A percentile compares a stretch with the other conserved stretches of the same genome.
phyloP scores from a whole-genome alignment of 2,113 vertebrate genomes.

The Bombycilla garrulus region DNA sequence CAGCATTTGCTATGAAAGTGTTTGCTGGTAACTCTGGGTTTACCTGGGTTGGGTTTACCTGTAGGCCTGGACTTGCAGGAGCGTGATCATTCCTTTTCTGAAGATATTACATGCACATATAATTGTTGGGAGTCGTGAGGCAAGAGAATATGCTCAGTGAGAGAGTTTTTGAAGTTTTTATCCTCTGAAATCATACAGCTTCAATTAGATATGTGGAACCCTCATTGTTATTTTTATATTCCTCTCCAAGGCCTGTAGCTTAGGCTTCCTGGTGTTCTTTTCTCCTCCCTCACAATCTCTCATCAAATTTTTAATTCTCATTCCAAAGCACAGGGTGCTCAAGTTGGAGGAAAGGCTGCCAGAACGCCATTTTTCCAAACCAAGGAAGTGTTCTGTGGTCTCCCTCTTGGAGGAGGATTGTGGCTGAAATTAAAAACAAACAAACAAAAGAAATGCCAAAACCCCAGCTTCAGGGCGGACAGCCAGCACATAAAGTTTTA shows the following conservation, averaged over 20 bases:
- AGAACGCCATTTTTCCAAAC: slow-evolving; percentile 1
- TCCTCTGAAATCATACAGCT: not conserved
- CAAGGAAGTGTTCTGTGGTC: not conserved
- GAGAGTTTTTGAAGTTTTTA: not conserved
- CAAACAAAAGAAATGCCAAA: not conserved
- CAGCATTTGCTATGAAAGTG: not conserved
- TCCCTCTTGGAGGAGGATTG: not conserved
- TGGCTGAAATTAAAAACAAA: slow-evolving; percentile 18
- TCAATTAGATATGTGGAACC: not conserved
- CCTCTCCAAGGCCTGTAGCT: not conserved
- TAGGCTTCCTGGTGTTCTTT: not conserved
- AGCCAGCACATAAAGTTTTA: slow-evolving; percentile 20
- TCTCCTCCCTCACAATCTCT: not conserved
- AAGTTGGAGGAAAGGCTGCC: not conserved
- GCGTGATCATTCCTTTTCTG: not conserved
- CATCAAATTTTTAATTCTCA: not conserved
- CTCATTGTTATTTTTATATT: not conserved
- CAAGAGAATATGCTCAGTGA: not conserved
- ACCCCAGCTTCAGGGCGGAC: not conserved
- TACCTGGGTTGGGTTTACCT: not conserved
- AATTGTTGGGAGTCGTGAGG: not conserved
- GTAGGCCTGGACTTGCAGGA: not conserved
- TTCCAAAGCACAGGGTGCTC: not conserved
- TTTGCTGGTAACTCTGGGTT: not conserved
- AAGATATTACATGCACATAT: not conserved